Conservation (phyloP, 2,113 vertebrate species). For the Corythoichthys intestinalis region DNA sequence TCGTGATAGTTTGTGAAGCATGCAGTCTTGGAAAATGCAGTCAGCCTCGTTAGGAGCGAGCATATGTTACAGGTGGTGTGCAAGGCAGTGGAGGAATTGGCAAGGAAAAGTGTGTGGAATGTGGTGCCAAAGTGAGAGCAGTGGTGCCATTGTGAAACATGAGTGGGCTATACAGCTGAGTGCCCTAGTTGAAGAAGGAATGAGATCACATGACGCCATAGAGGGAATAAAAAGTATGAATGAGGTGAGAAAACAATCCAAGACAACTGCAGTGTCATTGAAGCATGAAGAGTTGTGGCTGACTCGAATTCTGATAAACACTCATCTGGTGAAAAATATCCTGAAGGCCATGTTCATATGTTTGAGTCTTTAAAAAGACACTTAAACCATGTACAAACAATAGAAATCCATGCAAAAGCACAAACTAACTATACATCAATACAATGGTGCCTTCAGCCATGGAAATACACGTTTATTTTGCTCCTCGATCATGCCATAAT, state of each 20-base stretch:
- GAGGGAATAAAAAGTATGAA: slow-evolving; percentile 37
- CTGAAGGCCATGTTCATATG: slow-evolving; percentile 39
- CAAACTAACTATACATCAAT: background rate
- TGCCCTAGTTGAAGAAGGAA: slow-evolving; percentile 31
- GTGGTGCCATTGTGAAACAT: slow-evolving; percentile 64
- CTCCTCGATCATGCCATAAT: too few relatives aligned
- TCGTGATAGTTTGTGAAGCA: slow-evolving; percentile 49
- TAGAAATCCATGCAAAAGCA: slow-evolving; percentile 34
- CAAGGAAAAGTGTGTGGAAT: slow-evolving; percentile 38
- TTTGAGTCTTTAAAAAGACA: slow-evolving; percentile 52
- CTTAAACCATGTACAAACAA: slow-evolving; percentile 53
- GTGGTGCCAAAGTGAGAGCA: slow-evolving; percentile 55
- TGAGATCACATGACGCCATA: slow-evolving; percentile 15
- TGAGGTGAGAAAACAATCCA: slow-evolving; percentile 24
- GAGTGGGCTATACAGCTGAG: slow-evolving; percentile 53
- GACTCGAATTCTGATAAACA: slow-evolving; percentile 39
- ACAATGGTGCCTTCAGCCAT: background rate
- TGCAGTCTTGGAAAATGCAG: slow-evolving; percentile 48
- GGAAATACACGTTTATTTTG: too few relatives aligned
- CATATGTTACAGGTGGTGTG: slow-evolving; percentile 71
- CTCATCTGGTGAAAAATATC: slow-evolving; percentile 65
- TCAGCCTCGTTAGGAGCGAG: slow-evolving; percentile 52
- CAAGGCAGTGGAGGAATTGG: slow-evolving; percentile 51
- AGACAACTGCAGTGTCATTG: background rate
- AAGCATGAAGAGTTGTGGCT: background rate